These are phyloP conservation scores for Eudemis profundana DNA, from an alignment of 2,888 invertebrate genomes.

Conservation along the genomic window DNA sequence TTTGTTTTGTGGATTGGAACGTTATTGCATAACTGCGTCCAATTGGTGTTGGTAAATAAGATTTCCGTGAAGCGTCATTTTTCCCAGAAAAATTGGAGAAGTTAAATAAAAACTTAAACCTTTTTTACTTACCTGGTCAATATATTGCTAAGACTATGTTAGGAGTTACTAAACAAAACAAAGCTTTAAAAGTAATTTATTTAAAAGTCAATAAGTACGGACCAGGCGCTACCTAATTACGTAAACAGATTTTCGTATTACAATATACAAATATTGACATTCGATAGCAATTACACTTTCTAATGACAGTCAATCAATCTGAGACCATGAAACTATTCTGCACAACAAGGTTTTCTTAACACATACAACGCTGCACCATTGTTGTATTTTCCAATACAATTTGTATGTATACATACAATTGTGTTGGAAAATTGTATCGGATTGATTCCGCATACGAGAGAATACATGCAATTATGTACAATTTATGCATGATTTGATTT, in stretches of 20 bases:
- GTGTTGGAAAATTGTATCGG: slow-evolving; percentile 31
- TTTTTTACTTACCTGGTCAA: too few species aligned
- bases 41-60: too few species aligned
- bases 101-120: too few species aligned
- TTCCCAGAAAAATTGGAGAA: too few species aligned
- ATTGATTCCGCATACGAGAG: slow-evolving; percentile 50
- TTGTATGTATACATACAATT: slow-evolving; percentile 22
- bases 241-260: slow-evolving; percentile 4
- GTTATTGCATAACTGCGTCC: too few species aligned
- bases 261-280: slow-evolving; percentile 25
- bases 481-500: slow-evolving; percentile 60
- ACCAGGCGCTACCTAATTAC: neutral
- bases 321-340: slow-evolving; percentile 32
- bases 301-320: slow-evolving; percentile 34
- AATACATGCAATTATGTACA: slow-evolving; percentile 56
- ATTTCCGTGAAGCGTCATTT: too few species aligned
- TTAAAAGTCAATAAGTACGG: neutral
- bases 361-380: slow-evolving; percentile 11
- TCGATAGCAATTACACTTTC: slow-evolving; percentile 38
- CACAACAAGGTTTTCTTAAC: slow-evolving; percentile 27
- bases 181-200: neutral
- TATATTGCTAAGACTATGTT: too few species aligned
- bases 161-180: neutral
- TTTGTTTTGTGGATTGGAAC: too few species aligned
- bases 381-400: slow-evolving; percentile 20